Base-by-base conservation (phyloP, 2,113 vertebrate species). In the Lepisosteus osseus region DNA sequence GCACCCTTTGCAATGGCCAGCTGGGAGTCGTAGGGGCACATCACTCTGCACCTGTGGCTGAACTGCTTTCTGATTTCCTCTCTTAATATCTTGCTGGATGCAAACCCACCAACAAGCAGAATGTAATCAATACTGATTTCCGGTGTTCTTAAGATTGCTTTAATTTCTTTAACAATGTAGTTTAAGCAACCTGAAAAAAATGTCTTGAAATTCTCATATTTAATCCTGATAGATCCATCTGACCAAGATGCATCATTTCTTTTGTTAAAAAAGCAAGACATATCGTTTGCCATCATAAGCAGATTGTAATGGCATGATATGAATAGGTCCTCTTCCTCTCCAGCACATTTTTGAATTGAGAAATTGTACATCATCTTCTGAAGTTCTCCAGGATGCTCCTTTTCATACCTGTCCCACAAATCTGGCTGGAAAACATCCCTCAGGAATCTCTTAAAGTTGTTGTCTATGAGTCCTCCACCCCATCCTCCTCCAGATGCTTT, bases 391-490 rank as follows among this genome's bases (percentile, higher is more conserved):
- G 79, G 74, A 29, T 51, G 5, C 0, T 69, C 40, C 59, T 11
- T 43, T 43, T 76, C 71, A 62, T 72, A 77, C 1, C 72, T 61
- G 1, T 73, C 44, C 77, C 75, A 79, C 3, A 79, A 15, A 8
- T 42, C 62, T n/a, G 76, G 68, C 44, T 2, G 1, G 1, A 87
- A 85, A 59, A 82, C 65, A 54, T 84, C 70, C 74, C 13, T 67
- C 6, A 86, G 78, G 54, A 82, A 79, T 3, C 0, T 1, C 44
- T 0, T 54, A 42, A 87, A 82, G 7, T 86, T 79, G 65, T 70
- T 68, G 61, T 84, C 80, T 12, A 86, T 82, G 51, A 6, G 74
- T 67, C 64, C 78, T 59, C 85, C 84, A 55, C 84, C 86, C 78
- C 79, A 80, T 43, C 78, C 64, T 14, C 78, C 82, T 68, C 85